Evolutionary conservation across 53 echinoderm and acorn worm genomes (phyloP).

Genomic region (Zoroaster sp.): DNA sequence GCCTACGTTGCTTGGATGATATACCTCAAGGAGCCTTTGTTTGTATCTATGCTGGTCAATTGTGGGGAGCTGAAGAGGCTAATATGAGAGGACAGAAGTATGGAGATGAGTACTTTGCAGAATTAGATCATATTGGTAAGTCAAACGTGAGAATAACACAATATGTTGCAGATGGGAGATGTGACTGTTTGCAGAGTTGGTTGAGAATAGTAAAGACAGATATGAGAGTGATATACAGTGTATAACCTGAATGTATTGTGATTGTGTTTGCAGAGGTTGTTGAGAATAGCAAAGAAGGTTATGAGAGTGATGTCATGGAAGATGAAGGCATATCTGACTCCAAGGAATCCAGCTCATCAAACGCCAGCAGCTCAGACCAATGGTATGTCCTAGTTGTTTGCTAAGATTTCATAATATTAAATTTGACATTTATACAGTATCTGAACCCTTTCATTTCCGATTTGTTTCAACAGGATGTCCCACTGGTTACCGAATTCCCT

Average conservation of each 20-base stretch:
- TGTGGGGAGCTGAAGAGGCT: constrained; percentile 89
- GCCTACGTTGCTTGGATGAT: constrained; percentile 82
- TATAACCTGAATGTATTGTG: neutral
- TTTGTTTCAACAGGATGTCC: no score
- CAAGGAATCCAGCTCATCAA: constrained; percentile 13
- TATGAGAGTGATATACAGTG: no score
- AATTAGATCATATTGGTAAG: constrained; percentile 86
- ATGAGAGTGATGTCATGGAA: constrained; percentile 81
- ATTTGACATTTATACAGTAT: no score
- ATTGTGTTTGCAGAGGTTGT: constrained; percentile 76
- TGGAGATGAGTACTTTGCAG: constrained; percentile 94
- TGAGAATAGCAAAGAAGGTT: constrained; percentile 89
- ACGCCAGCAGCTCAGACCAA: constrained; percentile 37
- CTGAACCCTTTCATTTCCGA: no score
- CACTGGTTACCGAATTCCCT: no score
- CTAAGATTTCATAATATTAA: no score
- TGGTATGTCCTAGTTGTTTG: no score
- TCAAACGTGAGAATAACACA: no score
- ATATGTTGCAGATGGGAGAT: no score
- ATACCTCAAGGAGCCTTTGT: constrained; percentile 89
- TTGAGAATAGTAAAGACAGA: no score
- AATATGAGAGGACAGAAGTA: constrained; percentile 73
- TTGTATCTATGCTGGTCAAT: constrained; percentile 88
- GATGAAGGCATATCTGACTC: constrained; percentile 55
- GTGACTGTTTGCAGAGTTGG: no score